Evolutionary conservation across 2,888 invertebrate species (phyloP), one percentile per base, ranked within the genome.

Genomic region (Tenthredo amoena): DNA sequence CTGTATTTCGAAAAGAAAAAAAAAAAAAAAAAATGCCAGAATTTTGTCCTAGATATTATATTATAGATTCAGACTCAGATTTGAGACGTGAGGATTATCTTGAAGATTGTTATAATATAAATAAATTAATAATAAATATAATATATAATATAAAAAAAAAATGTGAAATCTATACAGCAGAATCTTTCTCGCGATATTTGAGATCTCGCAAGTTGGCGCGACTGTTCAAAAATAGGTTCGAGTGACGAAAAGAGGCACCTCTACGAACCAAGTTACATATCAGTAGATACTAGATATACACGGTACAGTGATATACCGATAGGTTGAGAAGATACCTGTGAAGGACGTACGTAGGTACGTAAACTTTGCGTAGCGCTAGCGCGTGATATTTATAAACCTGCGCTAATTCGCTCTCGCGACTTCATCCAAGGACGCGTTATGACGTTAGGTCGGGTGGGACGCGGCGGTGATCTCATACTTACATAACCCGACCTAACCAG

Each of bases 401-500:
- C 72, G 87, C 85, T 58, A 58, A 50, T 84, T 74, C 50, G 83
- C 83, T 81, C 55, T 26, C 79, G 65, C 74, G 84, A 88, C 86
- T 87, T 85, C 87, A 87, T 88, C 88, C 89, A 89, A 89, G 89
- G 89, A 87, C 83, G 83, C 31, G 31, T 83, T 4, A 62, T 62
- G 65, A 62, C 12, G 62, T 65, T 34, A 26, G 65, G 71, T 68
- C 83, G 65, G 68, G 43, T 43, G 65, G 81, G 81, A 21, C 40
- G 31, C 86, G 87, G 81, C 86, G 88, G 87, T 90, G 89, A 90
- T 88, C 87, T 90, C 89, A 89, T 87, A 87, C 88, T 89, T 89
- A 88, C 89, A 89, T 90, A 90, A 90, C 89, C 89, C 88, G 87
- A 88, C 89, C 88, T 87, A 89, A 90, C 89, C 87, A 87, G 87